phyloP scores from a whole-genome alignment of 2,888 invertebrate genomes.

The Agrotis exclamationis region DNA sequence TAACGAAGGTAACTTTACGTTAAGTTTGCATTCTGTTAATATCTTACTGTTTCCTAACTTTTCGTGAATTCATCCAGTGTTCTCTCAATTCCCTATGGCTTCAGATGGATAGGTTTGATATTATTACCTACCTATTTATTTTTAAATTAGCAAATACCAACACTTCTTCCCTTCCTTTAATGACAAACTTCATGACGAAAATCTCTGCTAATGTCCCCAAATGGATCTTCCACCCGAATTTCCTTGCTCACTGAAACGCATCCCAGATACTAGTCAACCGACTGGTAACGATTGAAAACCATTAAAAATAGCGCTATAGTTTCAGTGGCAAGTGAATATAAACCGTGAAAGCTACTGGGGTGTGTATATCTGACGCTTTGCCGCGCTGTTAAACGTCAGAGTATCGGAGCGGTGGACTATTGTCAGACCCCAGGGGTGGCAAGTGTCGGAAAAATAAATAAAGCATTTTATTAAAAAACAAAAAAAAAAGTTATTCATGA shows the following conservation, averaged over 20 bases:
- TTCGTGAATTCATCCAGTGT: too few relatives aligned
- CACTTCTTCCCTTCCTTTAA: too few relatives aligned
- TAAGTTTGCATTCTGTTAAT: too few relatives aligned
- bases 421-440: conserved; percentile 57
- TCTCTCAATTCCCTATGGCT: too few relatives aligned
- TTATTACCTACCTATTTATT: too few relatives aligned
- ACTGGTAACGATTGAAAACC: conserved; percentile 25
- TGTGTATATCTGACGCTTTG: conserved; percentile 67
- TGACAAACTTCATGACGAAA: too few relatives aligned
- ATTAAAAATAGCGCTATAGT: conserved; percentile 58
- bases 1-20: too few relatives aligned
- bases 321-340: conserved; percentile 55
- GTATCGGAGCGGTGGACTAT: conserved; percentile 62
- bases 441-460: background rate
- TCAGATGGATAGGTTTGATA: too few relatives aligned
- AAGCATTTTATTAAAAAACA: background rate
- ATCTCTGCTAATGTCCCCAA: background rate
- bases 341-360: conserved; percentile 63
- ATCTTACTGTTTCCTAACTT: too few relatives aligned
- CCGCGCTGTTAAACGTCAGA: conserved; percentile 66
- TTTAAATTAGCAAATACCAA: too few relatives aligned
- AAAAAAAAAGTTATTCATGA: too few relatives aligned
- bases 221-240: background rate
- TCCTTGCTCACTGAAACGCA: conserved; percentile 1
- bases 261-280: conserved; percentile 5